Evolutionary conservation across 2,797 vertebrate genomes (phyloP), one percentile per base, ranked within the genome.

Genomic region (Australoheros facetus): DNA sequence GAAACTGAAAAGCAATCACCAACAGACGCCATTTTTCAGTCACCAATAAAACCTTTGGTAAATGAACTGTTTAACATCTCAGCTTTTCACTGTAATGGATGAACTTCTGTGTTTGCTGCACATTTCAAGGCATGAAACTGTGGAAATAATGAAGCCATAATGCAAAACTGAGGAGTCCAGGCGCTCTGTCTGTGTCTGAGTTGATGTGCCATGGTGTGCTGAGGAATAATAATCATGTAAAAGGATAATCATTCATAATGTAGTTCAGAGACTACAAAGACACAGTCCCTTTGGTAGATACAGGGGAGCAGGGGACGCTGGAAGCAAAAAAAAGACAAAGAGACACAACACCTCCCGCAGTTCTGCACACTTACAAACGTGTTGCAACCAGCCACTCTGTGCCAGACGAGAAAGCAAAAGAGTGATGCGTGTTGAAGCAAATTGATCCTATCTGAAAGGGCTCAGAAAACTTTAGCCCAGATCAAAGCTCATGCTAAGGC

Each of bases 371-470:
- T 57, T 82, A 87, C 19, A 55, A 78, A 75, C 14, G 48, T 56
- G 77, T 80, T 60, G 85, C 87, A 91, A 90, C 90, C 81, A 91
- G 83, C 80, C 1, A 4, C 26, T 1, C 78, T 76, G 88, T 85
- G 88, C 85, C 90, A 86, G 88, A 79, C 42, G 17, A 88, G 85
- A 78, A 85, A 81, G 82, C 75, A 81, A 89, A 85, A 91, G 91
- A 93, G 81, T 93, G 93, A 94, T 92, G 90, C 86, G 55, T 94
- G 93, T 93, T 88, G 84, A 91, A 93, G 85, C 90, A 95, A 95
- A 95, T 93, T 95, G 93, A 95, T 95, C 89, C 88, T 85, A 95
- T 95, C 94, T 92, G 87, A 94, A 92, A 94, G 77, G 85, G 87
- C 94, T 95, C 92, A 86, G 91, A 91, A 92, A 94, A 94, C 94